Evolutionary conservation across 2,113 vertebrate species (phyloP).

Genomic region (Platichthys stellatus): DNA sequence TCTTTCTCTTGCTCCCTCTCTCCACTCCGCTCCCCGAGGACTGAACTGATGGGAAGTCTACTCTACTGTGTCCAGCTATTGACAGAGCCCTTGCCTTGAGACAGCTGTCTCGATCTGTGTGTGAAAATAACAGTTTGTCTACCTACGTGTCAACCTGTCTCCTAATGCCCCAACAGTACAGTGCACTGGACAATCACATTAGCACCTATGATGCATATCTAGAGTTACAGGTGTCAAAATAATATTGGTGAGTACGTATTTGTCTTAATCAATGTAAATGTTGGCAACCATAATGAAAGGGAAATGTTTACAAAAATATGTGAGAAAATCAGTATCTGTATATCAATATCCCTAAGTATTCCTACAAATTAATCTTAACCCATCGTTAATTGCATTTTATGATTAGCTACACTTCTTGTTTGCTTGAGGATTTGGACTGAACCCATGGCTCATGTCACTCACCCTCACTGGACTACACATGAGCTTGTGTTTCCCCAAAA

Average conservation of each 20-base stretch:
- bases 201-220: not conserved
- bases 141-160: conserved; percentile 6
- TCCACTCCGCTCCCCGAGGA: conserved; percentile 23
- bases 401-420: too few relatives aligned
- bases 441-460: too few relatives aligned
- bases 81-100: conserved; percentile 33
- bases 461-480: too few relatives aligned
- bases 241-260: not conserved
- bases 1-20: conserved; percentile 14
- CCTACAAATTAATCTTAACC: too few relatives aligned
- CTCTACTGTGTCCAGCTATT: conserved; percentile 41
- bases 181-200: not conserved
- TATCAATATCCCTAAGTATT: too few relatives aligned
- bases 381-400: too few relatives aligned
- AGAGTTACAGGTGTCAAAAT: not conserved
- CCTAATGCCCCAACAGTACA: not conserved
- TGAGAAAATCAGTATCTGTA: too few relatives aligned
- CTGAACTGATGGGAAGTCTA: conserved; percentile 51
- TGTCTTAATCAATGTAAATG: too few relatives aligned
- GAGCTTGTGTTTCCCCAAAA: too few relatives aligned
- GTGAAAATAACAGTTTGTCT: conserved; percentile 19
- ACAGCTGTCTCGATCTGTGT: conserved; percentile 28
- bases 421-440: too few relatives aligned
- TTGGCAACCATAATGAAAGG: too few relatives aligned
- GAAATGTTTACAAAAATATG: too few relatives aligned